Conservation (phyloP, 2,113 vertebrate species). For the Cinclus mexicanus region DNA sequence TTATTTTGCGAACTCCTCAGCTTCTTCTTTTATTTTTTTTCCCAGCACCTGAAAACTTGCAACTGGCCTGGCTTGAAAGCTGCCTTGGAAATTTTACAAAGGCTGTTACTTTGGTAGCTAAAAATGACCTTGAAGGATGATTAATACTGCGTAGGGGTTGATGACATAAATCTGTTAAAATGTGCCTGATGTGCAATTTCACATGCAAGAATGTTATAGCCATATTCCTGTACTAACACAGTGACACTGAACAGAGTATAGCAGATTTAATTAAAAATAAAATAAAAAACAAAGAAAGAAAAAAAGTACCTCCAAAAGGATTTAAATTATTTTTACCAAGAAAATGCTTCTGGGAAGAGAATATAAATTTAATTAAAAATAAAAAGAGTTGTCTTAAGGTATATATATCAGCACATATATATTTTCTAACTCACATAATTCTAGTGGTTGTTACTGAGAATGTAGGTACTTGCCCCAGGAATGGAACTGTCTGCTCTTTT, state of each 20-base stretch:
- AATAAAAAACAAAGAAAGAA: not conserved
- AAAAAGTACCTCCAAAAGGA: not conserved
- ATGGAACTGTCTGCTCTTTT: not conserved
- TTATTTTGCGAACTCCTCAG: slow-evolving; percentile 58
- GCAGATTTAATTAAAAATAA: slow-evolving; percentile 59
- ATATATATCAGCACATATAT: accelerated
- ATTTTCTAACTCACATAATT: not conserved
- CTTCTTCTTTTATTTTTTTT: not conserved
- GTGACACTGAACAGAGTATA: slow-evolving; percentile 74
- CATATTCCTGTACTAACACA: slow-evolving; percentile 55
- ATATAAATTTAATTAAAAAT: not conserved
- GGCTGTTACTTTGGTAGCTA: slow-evolving; percentile 65
- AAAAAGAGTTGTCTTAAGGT: not conserved
- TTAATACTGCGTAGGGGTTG: slow-evolving; percentile 67
- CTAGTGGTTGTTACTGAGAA: not conserved
- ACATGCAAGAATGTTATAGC: slow-evolving; percentile 68
- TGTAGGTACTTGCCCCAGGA: not conserved
- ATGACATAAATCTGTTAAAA: slow-evolving; percentile 77
- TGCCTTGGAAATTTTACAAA: slow-evolving; percentile 52
- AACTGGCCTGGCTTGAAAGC: slow-evolving; percentile 31
- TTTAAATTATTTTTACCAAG: slow-evolving; percentile 51
- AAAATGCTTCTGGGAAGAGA: slow-evolving; percentile 10
- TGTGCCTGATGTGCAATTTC: slow-evolving; percentile 62
- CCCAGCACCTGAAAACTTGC: slow-evolving; percentile 60
- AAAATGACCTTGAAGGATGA: slow-evolving; percentile 72